Conservation (phyloP, 1,140 invertebrate species). For the Caerostris extrusa region DNA sequence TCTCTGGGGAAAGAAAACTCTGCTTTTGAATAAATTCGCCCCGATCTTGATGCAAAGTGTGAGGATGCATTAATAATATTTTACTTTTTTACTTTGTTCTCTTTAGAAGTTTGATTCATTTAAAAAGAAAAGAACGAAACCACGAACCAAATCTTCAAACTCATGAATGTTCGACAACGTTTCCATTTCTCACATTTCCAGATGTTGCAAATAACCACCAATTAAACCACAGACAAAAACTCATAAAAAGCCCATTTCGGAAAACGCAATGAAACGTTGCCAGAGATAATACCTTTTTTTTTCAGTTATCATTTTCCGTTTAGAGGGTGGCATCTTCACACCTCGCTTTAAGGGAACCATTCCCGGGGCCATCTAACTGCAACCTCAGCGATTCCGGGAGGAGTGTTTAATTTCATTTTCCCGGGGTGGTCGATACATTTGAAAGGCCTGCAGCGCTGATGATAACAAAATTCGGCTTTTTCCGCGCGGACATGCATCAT, state of each 20-base stretch:
- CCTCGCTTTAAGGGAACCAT: background rate
- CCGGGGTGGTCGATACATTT: conserved; percentile 53
- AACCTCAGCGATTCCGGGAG: background rate
- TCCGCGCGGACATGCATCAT: conserved; percentile 6
- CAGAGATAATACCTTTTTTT: conserved; percentile 26
- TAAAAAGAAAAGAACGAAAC: too few species aligned
- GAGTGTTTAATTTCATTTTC: background rate
- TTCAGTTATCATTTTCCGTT: conserved; percentile 4
- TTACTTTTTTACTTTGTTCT: too few species aligned
- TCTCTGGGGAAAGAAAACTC: too few species aligned
- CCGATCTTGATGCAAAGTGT: too few species aligned
- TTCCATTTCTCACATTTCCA: background rate
- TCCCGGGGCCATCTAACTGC: background rate
- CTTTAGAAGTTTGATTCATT: too few species aligned
- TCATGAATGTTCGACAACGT: too few species aligned
- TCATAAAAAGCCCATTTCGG: background rate
- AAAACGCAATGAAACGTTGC: background rate
- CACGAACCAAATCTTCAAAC: too few species aligned
- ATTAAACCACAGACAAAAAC: background rate
- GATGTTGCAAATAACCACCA: background rate
- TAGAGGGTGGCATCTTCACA: background rate
- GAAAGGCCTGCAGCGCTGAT: conserved; percentile 39
- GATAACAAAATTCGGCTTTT: conserved; percentile 67
- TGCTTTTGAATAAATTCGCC: too few species aligned
- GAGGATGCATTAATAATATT: too few species aligned